Conservation (phyloP, 2,797 vertebrate genomes). For the Phyllotis vaccarum region DNA sequence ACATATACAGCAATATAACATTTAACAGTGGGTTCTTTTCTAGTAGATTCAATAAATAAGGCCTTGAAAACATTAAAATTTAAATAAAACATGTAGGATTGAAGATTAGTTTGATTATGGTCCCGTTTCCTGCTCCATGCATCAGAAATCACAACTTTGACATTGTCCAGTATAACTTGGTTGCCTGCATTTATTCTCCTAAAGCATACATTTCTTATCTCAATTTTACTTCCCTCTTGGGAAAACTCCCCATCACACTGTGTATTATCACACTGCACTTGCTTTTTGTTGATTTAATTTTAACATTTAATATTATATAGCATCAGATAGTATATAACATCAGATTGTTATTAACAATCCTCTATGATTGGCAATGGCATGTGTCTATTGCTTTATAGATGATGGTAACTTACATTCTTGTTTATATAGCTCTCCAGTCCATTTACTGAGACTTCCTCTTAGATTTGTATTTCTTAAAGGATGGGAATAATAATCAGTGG, state of each 20-base stretch:
- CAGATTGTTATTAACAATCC: neutral
- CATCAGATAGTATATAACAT: neutral
- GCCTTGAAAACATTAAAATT: neutral
- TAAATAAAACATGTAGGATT: neutral
- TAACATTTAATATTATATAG: neutral
- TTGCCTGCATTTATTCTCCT: neutral
- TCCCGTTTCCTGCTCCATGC: fast-evolving
- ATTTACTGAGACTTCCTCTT: neutral
- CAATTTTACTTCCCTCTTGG: neutral
- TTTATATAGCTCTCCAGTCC: neutral
- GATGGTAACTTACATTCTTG: neutral
- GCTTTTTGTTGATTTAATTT: neutral
- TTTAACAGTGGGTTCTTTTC: neutral
- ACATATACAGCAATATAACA: neutral
- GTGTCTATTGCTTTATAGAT: neutral
- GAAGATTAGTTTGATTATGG: neutral
- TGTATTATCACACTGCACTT: neutral
- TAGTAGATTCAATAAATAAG: neutral
- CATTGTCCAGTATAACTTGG: neutral
- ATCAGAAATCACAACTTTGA: neutral
- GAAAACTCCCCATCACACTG: neutral
- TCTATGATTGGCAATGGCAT: neutral
- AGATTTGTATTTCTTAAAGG: neutral
- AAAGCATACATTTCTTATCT: neutral
- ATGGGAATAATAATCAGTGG: neutral